These are phyloP conservation scores for Hyperopisus bebe DNA, from an alignment of 2,113 vertebrate genomes.

Conservation along the genomic window DNA sequence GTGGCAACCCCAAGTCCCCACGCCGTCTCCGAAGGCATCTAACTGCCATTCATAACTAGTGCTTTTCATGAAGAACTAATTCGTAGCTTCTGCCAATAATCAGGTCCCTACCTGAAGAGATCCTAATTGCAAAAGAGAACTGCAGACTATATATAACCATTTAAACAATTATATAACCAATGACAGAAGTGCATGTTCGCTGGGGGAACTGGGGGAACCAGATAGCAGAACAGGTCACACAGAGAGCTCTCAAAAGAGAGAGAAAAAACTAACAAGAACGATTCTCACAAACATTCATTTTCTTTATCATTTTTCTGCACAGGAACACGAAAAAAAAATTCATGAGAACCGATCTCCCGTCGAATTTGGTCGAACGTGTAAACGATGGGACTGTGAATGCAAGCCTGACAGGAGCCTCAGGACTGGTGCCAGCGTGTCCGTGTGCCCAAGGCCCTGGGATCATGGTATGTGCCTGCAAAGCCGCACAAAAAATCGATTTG, in stretches of 20 bases:
- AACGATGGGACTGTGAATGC: slow-evolving; percentile 6
- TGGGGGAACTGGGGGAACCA: too few relatives aligned
- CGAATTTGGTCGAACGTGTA: not conserved
- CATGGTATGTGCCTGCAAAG: not conserved
- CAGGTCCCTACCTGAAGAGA: not conserved
- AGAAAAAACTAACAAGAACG: not conserved
- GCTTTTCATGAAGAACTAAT: not conserved
- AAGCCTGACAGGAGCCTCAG: not conserved
- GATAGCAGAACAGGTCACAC: not conserved
- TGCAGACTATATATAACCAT: not conserved
- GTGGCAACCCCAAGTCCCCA: not conserved
- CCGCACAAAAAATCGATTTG: not conserved
- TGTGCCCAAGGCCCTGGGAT: not conserved
- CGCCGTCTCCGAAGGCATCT: not conserved
- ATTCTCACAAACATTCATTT: not conserved
- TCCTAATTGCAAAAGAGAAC: not conserved
- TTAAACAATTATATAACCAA: not conserved
- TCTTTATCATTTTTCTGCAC: not conserved
- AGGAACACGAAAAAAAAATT: not conserved
- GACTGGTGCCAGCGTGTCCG: not conserved
- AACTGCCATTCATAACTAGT: not conserved
- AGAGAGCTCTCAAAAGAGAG: not conserved
- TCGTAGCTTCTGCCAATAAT: not conserved
- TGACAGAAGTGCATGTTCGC: not conserved
- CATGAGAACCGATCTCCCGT: not conserved